Conservation (phyloP, 2,797 vertebrate genomes). For the Tragopan temminckii region DNA sequence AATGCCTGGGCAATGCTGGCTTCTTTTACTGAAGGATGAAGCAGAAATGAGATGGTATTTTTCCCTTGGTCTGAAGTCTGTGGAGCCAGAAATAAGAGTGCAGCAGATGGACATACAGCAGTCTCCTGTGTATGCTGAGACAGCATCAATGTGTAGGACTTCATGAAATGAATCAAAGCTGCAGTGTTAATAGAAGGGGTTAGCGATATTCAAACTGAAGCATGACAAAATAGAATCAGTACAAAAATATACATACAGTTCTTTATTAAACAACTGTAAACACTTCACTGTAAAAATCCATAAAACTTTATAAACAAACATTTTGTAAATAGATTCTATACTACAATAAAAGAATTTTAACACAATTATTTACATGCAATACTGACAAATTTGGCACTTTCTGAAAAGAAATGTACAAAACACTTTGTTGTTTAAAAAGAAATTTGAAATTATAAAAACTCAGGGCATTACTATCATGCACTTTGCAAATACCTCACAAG, state of each 20-base stretch:
- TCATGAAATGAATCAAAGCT: not conserved
- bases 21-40: not conserved
- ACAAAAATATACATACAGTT: constrained; percentile 92
- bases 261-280: constrained; percentile 97
- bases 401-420: constrained; percentile 89
- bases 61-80: not conserved
- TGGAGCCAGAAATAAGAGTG: accelerated
- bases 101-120: not conserved
- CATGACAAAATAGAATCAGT: constrained; percentile 82
- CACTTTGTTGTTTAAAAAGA: constrained; percentile 84
- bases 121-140: accelerated
- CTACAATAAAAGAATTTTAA: constrained; percentile 89
- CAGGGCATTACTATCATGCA: constrained; percentile 87
- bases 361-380: constrained; percentile 96
- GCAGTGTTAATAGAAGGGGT: not conserved
- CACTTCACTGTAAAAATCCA: constrained; percentile 95
- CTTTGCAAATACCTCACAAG: constrained; percentile 89
- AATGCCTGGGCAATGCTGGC: accelerated
- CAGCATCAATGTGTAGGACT: not conserved
- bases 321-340: constrained; percentile 90
- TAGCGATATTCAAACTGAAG: constrained; percentile 50
- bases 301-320: constrained; percentile 92
- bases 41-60: not conserved
- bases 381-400: constrained; percentile 97
- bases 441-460: constrained; percentile 85